A percentile compares a stretch with the other conserved stretches of the same genome.
phyloP scores from a whole-genome alignment of 2,113 vertebrate genomes.

The Columba janthina region DNA sequence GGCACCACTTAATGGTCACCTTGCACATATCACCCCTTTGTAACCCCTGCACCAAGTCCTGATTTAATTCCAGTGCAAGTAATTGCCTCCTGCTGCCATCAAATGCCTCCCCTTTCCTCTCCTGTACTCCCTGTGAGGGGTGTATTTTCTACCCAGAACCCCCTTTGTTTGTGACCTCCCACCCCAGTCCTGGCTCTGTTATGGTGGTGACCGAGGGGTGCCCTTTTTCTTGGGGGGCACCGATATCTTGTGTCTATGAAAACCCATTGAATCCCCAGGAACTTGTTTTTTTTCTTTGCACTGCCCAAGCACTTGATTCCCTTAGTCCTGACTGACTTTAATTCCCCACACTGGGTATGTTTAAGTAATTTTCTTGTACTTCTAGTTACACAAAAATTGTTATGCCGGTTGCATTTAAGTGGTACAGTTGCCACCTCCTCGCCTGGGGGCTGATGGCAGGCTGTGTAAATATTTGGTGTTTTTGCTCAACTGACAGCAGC shows the following conservation, averaged over 20 bases:
- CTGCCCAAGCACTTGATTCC: accelerated
- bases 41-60: neutral
- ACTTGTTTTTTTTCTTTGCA: neutral
- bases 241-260: accelerated
- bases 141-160: neutral
- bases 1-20: neutral
- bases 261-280: neutral
- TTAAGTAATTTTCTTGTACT: slow-evolving; percentile 1
- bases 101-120: neutral
- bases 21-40: neutral
- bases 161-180: neutral
- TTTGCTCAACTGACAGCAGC: neutral
- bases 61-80: neutral
- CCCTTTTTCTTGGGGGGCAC: neutral
- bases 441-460: neutral
- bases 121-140: neutral
- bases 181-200: neutral
- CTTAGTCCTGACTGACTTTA: neutral
- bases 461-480: slow-evolving; percentile 36
- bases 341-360: neutral
- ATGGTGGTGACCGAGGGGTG: accelerated
- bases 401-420: neutral
- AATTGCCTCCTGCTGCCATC: neutral
- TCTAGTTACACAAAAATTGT: neutral
- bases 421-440: neutral